Conservation (phyloP, 2,888 invertebrate species). For the Icerya purchasi region DNA sequence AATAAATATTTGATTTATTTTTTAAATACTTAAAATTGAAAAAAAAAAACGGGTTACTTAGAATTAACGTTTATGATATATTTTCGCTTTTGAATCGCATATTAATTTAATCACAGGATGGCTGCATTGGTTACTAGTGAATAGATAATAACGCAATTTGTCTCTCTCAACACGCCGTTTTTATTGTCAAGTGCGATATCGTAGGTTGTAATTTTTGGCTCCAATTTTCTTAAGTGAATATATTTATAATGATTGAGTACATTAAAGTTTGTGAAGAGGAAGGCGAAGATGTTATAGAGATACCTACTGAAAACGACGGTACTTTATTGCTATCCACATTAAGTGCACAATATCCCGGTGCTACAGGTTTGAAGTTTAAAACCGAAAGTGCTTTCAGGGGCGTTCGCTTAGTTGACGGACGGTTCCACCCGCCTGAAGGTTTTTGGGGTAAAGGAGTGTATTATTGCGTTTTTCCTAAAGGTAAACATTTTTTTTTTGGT, state of each 20-base stretch:
- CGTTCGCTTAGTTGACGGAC: constrained; percentile 70
- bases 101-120: too few relatives aligned
- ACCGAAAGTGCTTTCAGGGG: constrained; percentile 45
- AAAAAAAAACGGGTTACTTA: too few relatives aligned
- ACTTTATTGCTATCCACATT: constrained; percentile 76
- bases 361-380: constrained; percentile 86
- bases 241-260: constrained; percentile 25
- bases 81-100: too few relatives aligned
- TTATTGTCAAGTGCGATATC: too few relatives aligned
- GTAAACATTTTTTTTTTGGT: constrained; percentile 20
- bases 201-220: too few relatives aligned
- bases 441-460: constrained; percentile 53
- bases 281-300: constrained; percentile 82
- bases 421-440: constrained; percentile 70
- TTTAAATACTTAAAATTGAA: too few relatives aligned
- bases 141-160: too few relatives aligned
- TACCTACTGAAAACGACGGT: constrained; percentile 82
- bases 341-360: constrained; percentile 87
- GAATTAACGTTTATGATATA: too few relatives aligned
- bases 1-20: too few relatives aligned
- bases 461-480: constrained; percentile 35
- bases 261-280: constrained; percentile 90
- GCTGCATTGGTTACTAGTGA: too few relatives aligned
- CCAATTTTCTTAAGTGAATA: too few relatives aligned
- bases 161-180: too few relatives aligned